Conservation (phyloP, 2,888 invertebrate species). For the Brachyptera risi region DNA sequence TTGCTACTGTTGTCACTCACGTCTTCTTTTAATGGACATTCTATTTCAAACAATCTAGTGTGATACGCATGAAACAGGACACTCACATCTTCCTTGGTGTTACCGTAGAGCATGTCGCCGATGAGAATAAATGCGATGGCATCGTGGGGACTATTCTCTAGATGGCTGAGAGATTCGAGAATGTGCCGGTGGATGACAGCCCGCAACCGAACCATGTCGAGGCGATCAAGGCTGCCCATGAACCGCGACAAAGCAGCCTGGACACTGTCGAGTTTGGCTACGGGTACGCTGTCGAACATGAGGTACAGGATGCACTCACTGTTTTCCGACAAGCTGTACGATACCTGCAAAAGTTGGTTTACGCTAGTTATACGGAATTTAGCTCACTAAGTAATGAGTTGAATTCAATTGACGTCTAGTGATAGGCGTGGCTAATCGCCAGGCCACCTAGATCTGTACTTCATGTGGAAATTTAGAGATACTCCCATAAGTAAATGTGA, state of each 20-base stretch:
- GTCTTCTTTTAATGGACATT: too few relatives aligned
- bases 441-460: too few relatives aligned
- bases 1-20: too few relatives aligned
- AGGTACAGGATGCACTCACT: slow-evolving; percentile 65
- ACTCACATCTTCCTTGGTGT: slow-evolving; percentile 66
- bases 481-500: too few relatives aligned
- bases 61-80: too few relatives aligned
- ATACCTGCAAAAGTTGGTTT: slow-evolving; percentile 50
- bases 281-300: slow-evolving; percentile 70
- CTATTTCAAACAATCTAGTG: too few relatives aligned
- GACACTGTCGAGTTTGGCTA: slow-evolving; percentile 60
- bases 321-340: slow-evolving; percentile 68
- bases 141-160: slow-evolving; percentile 75
- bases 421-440: too few relatives aligned
- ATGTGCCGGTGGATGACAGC: slow-evolving; percentile 68
- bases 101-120: slow-evolving; percentile 79
- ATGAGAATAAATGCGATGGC: slow-evolving; percentile 72
- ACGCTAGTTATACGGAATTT: too few relatives aligned
- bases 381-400: too few relatives aligned
- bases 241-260: slow-evolving; percentile 52
- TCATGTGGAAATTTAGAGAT: too few relatives aligned
- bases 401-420: too few relatives aligned
- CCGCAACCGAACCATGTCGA: slow-evolving; percentile 73
- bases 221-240: slow-evolving; percentile 50
- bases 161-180: slow-evolving; percentile 61